These are phyloP conservation scores for Chrysodeixis includens DNA, from an alignment of 2,888 invertebrate species.

Conservation along the genomic window DNA sequence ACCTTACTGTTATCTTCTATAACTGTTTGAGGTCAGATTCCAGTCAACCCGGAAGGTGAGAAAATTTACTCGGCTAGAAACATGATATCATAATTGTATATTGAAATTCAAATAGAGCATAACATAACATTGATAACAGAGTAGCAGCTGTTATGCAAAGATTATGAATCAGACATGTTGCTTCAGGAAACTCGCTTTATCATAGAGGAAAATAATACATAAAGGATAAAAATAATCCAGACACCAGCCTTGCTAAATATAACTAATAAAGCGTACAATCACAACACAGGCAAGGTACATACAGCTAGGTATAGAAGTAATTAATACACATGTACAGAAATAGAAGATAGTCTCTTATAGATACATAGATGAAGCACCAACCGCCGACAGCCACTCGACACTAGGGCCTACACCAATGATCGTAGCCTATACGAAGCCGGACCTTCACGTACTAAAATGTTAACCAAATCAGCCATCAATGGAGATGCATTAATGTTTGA, in stretches of 20 bases:
- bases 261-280: conserved; percentile 76
- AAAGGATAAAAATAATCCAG: conserved; percentile 20
- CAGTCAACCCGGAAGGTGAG: background rate
- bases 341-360: conserved; percentile 74
- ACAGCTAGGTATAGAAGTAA: conserved; percentile 75
- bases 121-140: conserved; percentile 1
- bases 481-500: background rate
- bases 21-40: background rate
- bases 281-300: conserved; percentile 79
- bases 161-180: background rate
- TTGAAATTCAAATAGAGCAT: conserved; percentile 4
- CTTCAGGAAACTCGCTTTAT: conserved; percentile 5
- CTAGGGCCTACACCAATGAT: conserved; percentile 81
- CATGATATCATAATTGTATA: conserved; percentile 4
- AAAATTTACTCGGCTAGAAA: background rate
- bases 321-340: conserved; percentile 77
- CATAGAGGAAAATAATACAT: conserved; percentile 27
- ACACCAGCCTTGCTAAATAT: conserved; percentile 32
- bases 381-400: conserved; percentile 80
- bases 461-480: conserved; percentile 32
- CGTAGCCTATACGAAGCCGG: conserved; percentile 69
- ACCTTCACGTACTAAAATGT: conserved; percentile 55
- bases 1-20: no score
- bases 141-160: background rate
- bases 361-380: conserved; percentile 88